phyloP scores from a whole-genome alignment of 2,797 vertebrate species.

The Schizopygopsis malacanthus region DNA sequence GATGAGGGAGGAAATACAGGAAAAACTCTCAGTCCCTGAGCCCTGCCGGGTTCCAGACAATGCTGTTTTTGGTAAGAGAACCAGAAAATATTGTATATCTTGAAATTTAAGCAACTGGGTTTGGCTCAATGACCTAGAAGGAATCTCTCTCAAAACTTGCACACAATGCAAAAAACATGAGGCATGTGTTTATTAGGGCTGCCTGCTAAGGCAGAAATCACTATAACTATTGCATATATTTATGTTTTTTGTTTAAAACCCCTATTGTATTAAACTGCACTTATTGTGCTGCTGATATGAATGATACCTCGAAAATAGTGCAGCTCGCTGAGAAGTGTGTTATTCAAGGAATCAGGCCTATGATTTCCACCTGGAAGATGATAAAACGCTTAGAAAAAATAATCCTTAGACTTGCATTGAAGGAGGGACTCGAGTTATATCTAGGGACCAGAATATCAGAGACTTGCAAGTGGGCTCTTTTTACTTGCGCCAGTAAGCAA shows the following conservation, averaged over 20 bases:
- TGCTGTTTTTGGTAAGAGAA: slow-evolving; percentile 2
- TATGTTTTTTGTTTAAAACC: not conserved
- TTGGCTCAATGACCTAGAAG: slow-evolving; percentile 8
- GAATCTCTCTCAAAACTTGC: not conserved
- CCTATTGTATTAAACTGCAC: not conserved
- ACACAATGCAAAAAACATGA: slow-evolving; percentile 31
- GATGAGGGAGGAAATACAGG: slow-evolving; percentile 6
- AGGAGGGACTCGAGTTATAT: not conserved
- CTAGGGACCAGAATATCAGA: slow-evolving; percentile 30
- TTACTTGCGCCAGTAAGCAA: slow-evolving; percentile 33
- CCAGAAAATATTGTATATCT: slow-evolving; percentile 6
- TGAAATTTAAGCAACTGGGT: slow-evolving; percentile 16
- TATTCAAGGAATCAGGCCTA: not conserved
- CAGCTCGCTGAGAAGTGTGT: not conserved
- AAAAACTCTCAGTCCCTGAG: slow-evolving; percentile 3
- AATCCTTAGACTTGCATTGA: not conserved
- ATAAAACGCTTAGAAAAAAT: not conserved
- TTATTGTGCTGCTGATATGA: not conserved
- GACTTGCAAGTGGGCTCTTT: slow-evolving; percentile 11
- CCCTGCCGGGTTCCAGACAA: not conserved
- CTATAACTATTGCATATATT: not conserved
- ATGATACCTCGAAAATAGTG: not conserved
- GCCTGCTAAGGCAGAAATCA: not conserved
- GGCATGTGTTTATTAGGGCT: not conserved
- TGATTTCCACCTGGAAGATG: not conserved